Conservation (phyloP, 2,113 vertebrate species). For the Salminus brasiliensis region DNA sequence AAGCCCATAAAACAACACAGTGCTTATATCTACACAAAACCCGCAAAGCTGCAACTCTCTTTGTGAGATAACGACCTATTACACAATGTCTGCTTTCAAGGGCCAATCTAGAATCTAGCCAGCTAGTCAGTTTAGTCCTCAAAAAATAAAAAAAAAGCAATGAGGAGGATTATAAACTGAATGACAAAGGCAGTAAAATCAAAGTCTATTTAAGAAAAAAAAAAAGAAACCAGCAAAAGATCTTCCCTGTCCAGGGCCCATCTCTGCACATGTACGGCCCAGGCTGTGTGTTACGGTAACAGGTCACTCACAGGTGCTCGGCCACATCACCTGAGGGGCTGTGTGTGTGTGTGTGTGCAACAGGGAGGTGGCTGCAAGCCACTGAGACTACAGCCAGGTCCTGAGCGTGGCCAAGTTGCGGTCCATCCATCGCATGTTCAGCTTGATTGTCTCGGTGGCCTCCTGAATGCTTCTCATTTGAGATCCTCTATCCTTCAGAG, state of each 20-base stretch:
- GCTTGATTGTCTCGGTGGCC: slow-evolving; percentile 85
- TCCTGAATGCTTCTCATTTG: slow-evolving; percentile 85
- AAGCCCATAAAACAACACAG: background rate
- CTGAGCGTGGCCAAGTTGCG: slow-evolving; percentile 77
- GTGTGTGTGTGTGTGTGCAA: slow-evolving; percentile 36
- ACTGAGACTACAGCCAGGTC: slow-evolving; percentile 73
- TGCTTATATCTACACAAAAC: slow-evolving; percentile 5
- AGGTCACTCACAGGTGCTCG: slow-evolving; percentile 54
- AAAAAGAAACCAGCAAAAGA: background rate
- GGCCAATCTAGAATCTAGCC: background rate
- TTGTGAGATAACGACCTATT: background rate
- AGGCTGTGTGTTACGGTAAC: slow-evolving; percentile 12
- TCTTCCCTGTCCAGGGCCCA: background rate
- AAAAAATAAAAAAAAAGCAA: background rate
- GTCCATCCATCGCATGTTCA: slow-evolving; percentile 90
- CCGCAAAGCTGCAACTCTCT: background rate
- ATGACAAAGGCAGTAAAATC: background rate
- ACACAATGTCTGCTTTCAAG: background rate
- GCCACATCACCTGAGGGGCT: slow-evolving; percentile 61
- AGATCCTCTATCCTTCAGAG: slow-evolving; percentile 81
- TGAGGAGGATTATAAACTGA: background rate
- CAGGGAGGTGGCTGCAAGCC: slow-evolving; percentile 40
- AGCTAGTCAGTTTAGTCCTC: background rate
- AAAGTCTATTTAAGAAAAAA: background rate
- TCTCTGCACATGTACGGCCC: slow-evolving; percentile 34